These are phyloP conservation scores for Kryptolebias marmoratus DNA, from an alignment of 2,113 vertebrate species.

Conservation along the genomic window DNA sequence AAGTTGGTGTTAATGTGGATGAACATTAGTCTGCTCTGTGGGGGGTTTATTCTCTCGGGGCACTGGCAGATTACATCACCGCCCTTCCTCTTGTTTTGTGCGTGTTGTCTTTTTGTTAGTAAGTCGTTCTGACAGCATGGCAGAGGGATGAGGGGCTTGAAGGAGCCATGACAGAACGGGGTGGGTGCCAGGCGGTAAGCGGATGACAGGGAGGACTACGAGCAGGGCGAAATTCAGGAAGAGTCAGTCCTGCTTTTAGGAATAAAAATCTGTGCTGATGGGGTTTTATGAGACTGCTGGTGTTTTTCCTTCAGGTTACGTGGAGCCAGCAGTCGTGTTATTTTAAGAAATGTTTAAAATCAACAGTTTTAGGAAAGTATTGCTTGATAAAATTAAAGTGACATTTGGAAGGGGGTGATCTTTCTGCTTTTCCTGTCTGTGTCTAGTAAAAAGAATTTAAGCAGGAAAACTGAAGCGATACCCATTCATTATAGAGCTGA, in stretches of 20 bases:
- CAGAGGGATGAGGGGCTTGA: constrained; percentile 55
- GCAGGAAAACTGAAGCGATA: too few relatives aligned
- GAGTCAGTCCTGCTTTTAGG: constrained; percentile 4
- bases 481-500: too few relatives aligned
- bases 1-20: constrained; percentile 39
- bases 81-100: constrained; percentile 35
- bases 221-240: constrained; percentile 22
- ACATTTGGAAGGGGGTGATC: neutral
- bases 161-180: constrained; percentile 44
- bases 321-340: neutral
- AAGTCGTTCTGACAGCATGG: constrained; percentile 55
- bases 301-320: neutral
- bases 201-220: constrained; percentile 15
- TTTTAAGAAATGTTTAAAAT: neutral
- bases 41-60: constrained; percentile 30
- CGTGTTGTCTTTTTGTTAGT: constrained; percentile 44
- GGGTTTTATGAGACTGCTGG: neutral
- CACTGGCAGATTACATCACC: constrained; percentile 53
- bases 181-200: constrained; percentile 31
- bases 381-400: neutral
- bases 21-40: constrained; percentile 38
- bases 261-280: neutral
- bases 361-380: neutral
- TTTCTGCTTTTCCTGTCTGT: too few relatives aligned
- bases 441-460: too few relatives aligned